Evolutionary conservation across 2,888 invertebrate species (phyloP).

Genomic region (Pharmacophagus antenor): DNA sequence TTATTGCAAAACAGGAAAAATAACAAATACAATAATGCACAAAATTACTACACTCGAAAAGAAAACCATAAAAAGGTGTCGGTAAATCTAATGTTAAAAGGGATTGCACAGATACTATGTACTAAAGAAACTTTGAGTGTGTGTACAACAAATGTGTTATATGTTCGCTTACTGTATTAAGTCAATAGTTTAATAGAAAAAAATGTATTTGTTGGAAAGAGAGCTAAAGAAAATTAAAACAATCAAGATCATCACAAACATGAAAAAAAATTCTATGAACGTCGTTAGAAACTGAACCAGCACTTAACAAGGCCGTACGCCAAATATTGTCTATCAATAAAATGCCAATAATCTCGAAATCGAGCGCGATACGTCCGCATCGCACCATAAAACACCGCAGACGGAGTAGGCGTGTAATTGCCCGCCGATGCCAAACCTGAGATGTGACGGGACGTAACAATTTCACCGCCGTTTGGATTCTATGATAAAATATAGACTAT

Average conservation of each 20-base stretch:
- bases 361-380: constrained; percentile 12
- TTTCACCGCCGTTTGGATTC: constrained; percentile 40
- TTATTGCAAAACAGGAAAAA: too few species aligned
- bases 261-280: background rate
- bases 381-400: constrained; percentile 21
- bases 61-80: too few species aligned
- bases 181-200: too few species aligned
- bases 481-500: constrained; percentile 34
- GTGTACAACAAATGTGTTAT: too few species aligned
- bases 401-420: constrained; percentile 57
- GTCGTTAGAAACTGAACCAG: background rate
- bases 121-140: too few species aligned
- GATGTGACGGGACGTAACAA: constrained; percentile 50
- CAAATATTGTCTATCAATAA: constrained; percentile 19
- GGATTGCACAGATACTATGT: too few species aligned
- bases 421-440: constrained; percentile 55
- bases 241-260: background rate
- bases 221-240: too few species aligned
- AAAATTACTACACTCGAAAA: too few species aligned
- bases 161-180: too few species aligned
- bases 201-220: too few species aligned
- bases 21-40: too few species aligned
- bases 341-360: constrained; percentile 19
- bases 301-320: constrained; percentile 5
- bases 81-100: too few species aligned